Conservation (phyloP, 1,140 invertebrate species). For the Drosophila quadrilineata region DNA sequence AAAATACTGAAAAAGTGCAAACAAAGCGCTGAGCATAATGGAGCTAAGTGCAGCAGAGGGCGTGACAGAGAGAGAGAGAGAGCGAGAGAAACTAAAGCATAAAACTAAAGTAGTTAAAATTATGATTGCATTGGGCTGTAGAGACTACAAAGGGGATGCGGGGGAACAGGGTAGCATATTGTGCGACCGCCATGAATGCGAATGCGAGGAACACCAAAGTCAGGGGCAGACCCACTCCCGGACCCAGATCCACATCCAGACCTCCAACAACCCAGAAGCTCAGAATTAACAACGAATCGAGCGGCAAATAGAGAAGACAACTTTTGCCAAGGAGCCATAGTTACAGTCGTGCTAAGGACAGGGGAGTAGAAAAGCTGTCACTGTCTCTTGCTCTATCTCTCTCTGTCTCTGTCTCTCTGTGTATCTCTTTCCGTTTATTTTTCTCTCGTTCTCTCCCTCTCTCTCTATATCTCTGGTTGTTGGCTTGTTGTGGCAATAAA, state of each 20-base stretch:
- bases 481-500: slow-evolving; percentile 68
- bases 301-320: not conserved
- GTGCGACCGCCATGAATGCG: slow-evolving; percentile 62
- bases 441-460: too few relatives aligned
- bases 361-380: not conserved
- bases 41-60: slow-evolving; percentile 55
- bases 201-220: slow-evolving; percentile 37
- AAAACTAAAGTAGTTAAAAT: slow-evolving; percentile 78
- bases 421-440: too few relatives aligned
- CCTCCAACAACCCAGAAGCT: not conserved
- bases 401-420: too few relatives aligned
- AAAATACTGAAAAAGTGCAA: slow-evolving; percentile 26
- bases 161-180: slow-evolving; percentile 52
- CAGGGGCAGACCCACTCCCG: too few relatives aligned
- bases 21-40: slow-evolving; percentile 65
- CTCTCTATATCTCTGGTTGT: too few relatives aligned
- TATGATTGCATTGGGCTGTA: slow-evolving; percentile 67
- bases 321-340: slow-evolving; percentile 16
- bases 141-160: not conserved
- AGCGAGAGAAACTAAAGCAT: slow-evolving; percentile 19
- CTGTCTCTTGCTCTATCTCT: too few relatives aligned
- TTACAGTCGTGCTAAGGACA: not conserved
- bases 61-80: not conserved
- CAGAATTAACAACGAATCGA: slow-evolving; percentile 8
- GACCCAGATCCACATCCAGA: not conserved